phyloP scores from a whole-genome alignment of 1,140 invertebrate genomes.

The Drosophila sproati region DNA sequence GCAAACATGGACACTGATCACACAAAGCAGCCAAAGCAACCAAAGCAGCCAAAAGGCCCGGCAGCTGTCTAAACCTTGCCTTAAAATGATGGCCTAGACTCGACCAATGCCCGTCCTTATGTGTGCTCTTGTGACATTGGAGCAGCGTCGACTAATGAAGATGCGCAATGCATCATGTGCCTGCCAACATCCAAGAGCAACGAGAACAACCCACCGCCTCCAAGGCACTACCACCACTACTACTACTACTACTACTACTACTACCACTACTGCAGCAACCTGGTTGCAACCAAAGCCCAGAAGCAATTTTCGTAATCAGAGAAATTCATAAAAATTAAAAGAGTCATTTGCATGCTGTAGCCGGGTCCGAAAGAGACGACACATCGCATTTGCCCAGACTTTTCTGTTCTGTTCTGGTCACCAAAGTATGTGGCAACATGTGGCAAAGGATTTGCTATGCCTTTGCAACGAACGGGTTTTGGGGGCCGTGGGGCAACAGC shows the following conservation, averaged over 20 bases:
- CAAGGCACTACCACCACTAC: background rate
- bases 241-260: background rate
- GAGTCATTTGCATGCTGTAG: slow-evolving; percentile 81
- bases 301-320: slow-evolving; percentile 83
- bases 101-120: background rate
- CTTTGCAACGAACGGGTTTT: slow-evolving; percentile 49
- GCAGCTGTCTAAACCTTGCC: slow-evolving; percentile 70
- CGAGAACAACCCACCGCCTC: slow-evolving; percentile 6
- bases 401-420: background rate
- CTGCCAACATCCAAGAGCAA: slow-evolving; percentile 31
- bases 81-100: slow-evolving; percentile 68
- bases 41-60: slow-evolving; percentile 50
- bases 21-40: slow-evolving; percentile 25
- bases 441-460: slow-evolving; percentile 58
- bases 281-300: slow-evolving; percentile 69
- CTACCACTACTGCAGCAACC: background rate
- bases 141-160: slow-evolving; percentile 80
- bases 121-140: slow-evolving; percentile 54
- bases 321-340: slow-evolving; percentile 84
- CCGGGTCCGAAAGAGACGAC: slow-evolving; percentile 15
- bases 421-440: slow-evolving; percentile 42
- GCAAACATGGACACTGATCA: slow-evolving; percentile 76
- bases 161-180: slow-evolving; percentile 79
- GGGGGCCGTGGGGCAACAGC: slow-evolving; percentile 21
- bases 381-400: background rate